These are phyloP conservation scores for Poeciliopsis occidentalis DNA, from an alignment of 2,113 vertebrate genomes.

Conservation along the genomic window DNA sequence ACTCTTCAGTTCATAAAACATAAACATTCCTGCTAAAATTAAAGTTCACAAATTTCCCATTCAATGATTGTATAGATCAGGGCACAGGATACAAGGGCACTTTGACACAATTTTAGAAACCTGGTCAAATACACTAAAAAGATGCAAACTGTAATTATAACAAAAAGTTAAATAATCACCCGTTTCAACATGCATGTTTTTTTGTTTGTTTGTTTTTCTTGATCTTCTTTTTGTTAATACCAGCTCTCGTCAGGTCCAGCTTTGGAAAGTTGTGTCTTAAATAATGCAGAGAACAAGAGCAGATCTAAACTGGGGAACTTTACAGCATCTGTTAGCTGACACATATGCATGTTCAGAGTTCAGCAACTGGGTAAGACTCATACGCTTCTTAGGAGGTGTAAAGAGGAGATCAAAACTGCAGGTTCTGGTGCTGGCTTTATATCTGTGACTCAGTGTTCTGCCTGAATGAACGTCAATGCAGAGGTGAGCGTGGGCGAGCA, in stretches of 20 bases:
- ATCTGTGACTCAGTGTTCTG: conserved; percentile 38
- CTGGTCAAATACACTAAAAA: no score
- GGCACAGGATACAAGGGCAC: no score
- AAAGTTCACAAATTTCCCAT: no score
- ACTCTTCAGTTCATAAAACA: no score
- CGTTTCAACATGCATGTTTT: not conserved
- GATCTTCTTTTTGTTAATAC: not conserved
- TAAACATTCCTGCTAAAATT: no score
- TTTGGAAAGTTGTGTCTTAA: not conserved
- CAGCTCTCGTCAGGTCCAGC: not conserved
- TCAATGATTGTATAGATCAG: no score
- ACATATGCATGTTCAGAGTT: not conserved
- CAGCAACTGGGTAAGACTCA: not conserved
- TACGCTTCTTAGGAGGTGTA: not conserved
- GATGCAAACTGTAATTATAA: no score
- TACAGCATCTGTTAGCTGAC: not conserved
- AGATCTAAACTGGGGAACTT: not conserved
- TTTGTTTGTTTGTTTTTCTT: not conserved
- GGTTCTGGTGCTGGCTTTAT: not conserved
- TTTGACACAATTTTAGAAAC: no score
- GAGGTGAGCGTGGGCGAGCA: conserved; percentile 26
- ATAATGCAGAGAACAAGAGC: not conserved
- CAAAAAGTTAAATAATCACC: no score
- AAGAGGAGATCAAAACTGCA: not conserved
- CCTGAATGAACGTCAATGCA: conserved; percentile 7